Conservation (phyloP, 35 echinoderm and acorn worm genomes). For the Lytechinus variegatus region DNA sequence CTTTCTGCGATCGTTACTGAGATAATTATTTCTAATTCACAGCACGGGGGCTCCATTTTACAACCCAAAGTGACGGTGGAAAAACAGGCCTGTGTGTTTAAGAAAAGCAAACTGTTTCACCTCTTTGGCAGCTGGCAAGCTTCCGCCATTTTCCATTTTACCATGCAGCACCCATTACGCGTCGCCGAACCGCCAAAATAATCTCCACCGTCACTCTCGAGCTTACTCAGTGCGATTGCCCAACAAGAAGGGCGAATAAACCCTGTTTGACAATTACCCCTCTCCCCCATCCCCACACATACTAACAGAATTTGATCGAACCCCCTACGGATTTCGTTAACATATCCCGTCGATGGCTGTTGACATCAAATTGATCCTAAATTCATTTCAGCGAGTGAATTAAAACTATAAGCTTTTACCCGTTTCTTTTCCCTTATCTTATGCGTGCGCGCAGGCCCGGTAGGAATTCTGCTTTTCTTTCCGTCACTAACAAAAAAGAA, state of each 20-base stretch:
- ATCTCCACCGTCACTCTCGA: constrained; percentile 19
- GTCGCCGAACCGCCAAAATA: constrained; percentile 6
- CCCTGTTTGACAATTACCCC: constrained; percentile 35
- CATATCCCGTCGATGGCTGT: constrained; percentile 44
- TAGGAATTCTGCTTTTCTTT: constrained; percentile 11
- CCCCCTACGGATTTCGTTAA: constrained; percentile 44
- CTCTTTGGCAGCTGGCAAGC: background rate
- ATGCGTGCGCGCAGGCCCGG: background rate
- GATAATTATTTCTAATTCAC: background rate
- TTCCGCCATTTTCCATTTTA: background rate
- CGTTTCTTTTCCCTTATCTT: constrained; percentile 7
- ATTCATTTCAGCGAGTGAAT: constrained; percentile 57
- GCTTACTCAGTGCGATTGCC: background rate
- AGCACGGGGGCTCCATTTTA: background rate
- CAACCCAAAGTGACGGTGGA: background rate
- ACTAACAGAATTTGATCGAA: constrained; percentile 53
- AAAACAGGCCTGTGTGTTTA: background rate
- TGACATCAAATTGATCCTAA: constrained; percentile 58
- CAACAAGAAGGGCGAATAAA: background rate
- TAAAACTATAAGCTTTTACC: constrained; percentile 58
- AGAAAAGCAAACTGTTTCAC: background rate
- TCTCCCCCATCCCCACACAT: constrained; percentile 10
- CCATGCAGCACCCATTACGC: constrained; percentile 7
- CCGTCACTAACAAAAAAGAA: background rate
- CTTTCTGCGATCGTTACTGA: background rate